These are phyloP conservation scores for Trachurus trachurus DNA, from an alignment of 2,797 vertebrate species.

Conservation along the genomic window DNA sequence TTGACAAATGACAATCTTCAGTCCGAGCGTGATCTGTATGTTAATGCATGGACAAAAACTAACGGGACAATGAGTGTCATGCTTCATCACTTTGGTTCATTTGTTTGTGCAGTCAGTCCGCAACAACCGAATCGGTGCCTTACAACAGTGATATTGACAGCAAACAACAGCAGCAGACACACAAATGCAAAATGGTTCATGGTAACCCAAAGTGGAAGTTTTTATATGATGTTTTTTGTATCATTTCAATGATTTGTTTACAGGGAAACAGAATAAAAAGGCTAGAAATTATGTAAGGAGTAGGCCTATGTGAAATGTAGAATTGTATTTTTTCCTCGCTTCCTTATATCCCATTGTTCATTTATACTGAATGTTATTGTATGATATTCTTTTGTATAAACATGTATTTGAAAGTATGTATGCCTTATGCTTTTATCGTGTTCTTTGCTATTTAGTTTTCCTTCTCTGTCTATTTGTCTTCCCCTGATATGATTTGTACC, in stretches of 20 bases:
- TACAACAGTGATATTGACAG: constrained; percentile 72
- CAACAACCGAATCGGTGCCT: constrained; percentile 83
- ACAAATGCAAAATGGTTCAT: constrained; percentile 72
- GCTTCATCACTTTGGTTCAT: constrained; percentile 59
- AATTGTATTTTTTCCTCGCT: constrained; percentile 68
- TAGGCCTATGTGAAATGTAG: constrained; percentile 77
- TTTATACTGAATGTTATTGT: constrained; percentile 83
- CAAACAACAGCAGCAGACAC: constrained; percentile 58
- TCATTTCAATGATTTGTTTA: constrained; percentile 84
- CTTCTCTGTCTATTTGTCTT: constrained; percentile 30
- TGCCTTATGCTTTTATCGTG: constrained; percentile 81
- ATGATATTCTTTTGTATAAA: constrained; percentile 84
- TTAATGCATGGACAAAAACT: constrained; percentile 71
- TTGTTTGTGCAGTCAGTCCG: constrained; percentile 65
- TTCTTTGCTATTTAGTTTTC: constrained; percentile 61
- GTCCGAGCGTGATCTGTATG: constrained; percentile 63
- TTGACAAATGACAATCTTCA: constrained; percentile 76
- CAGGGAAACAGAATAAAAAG: constrained; percentile 76
- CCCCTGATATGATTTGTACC: constrained; percentile 52
- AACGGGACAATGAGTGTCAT: constrained; percentile 56
- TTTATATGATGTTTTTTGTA: constrained; percentile 79
- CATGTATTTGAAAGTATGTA: constrained; percentile 82
- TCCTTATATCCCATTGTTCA: constrained; percentile 73
- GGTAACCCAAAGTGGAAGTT: constrained; percentile 72
- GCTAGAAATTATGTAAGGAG: constrained; percentile 70